Conservation (phyloP, 2,888 invertebrate species). For the Thera obeliscata region DNA sequence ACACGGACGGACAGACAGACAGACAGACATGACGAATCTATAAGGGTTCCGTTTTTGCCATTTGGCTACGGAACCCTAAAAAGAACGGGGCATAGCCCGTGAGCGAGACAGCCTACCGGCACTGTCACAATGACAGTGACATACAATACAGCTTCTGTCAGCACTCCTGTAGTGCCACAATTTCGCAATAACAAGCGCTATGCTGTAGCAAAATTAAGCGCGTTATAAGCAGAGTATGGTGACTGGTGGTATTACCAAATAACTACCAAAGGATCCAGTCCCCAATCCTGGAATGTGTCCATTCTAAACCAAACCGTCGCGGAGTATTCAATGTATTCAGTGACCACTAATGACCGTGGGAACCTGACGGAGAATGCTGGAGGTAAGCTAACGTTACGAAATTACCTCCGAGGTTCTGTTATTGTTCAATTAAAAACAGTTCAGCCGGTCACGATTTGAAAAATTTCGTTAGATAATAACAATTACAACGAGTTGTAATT, state of each 20-base stretch:
- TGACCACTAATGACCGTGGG: conserved; percentile 35
- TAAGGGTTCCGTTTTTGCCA: too few relatives aligned
- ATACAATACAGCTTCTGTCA: too few relatives aligned
- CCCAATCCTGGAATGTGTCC: conserved; percentile 21
- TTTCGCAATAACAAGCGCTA: too few relatives aligned
- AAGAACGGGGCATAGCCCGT: too few relatives aligned
- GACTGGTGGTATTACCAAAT: background rate
- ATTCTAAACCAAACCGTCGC: conserved; percentile 15
- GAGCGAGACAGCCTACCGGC: too few relatives aligned
- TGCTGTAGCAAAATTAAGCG: too few relatives aligned
- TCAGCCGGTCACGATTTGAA: conserved; percentile 26
- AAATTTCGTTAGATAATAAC: conserved; percentile 3
- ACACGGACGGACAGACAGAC: too few relatives aligned
- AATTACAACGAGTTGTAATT: background rate
- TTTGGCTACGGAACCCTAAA: too few relatives aligned
- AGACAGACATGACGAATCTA: too few relatives aligned
- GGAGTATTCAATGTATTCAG: background rate
- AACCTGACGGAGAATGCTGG: conserved; percentile 15
- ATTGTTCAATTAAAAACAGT: conserved; percentile 25
- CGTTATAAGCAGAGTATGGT: too few relatives aligned
- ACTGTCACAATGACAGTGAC: too few relatives aligned
- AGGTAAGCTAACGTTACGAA: conserved; percentile 22
- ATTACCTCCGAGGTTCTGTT: conserved; percentile 17
- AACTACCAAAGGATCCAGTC: conserved; percentile 2
- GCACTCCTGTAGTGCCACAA: too few relatives aligned